Conservation (phyloP, 2,797 vertebrate species). For the Coregonus sp. region DNA sequence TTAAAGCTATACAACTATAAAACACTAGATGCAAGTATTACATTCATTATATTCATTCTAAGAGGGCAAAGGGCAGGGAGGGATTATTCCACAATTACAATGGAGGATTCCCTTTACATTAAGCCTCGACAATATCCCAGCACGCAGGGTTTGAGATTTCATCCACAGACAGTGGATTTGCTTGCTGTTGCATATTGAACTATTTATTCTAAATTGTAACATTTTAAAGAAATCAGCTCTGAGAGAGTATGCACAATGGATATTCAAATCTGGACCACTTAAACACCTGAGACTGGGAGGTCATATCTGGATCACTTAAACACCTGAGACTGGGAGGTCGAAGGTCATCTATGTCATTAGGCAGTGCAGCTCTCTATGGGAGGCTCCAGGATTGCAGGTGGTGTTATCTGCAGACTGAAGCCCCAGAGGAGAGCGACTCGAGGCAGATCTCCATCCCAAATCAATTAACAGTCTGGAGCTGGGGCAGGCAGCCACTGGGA, state of each 20-base stretch:
- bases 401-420: not conserved
- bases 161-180: constrained; percentile 14
- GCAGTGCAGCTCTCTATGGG: not conserved
- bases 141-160: constrained; percentile 6
- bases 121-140: constrained; percentile 1
- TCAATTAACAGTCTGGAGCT: constrained; percentile 8
- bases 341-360: constrained; percentile 21
- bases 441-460: constrained; percentile 2
- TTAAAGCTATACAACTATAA: not conserved
- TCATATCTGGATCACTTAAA: constrained; percentile 33
- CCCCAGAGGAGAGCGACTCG: not conserved
- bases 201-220: too few species aligned
- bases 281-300: too few species aligned
- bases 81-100: not conserved
- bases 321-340: constrained; percentile 50
- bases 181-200: not conserved
- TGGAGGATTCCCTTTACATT: not conserved
- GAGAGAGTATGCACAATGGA: constrained; percentile 15
- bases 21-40: not conserved
- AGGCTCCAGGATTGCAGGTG: not conserved
- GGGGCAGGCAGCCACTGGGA: not conserved
- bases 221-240: not conserved
- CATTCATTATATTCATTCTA: not conserved
- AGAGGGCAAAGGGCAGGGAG: not conserved
- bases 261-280: constrained; percentile 17